Evolutionary conservation across 1,140 invertebrate genomes (phyloP).

Genomic region (Elymnias hypermnestra): DNA sequence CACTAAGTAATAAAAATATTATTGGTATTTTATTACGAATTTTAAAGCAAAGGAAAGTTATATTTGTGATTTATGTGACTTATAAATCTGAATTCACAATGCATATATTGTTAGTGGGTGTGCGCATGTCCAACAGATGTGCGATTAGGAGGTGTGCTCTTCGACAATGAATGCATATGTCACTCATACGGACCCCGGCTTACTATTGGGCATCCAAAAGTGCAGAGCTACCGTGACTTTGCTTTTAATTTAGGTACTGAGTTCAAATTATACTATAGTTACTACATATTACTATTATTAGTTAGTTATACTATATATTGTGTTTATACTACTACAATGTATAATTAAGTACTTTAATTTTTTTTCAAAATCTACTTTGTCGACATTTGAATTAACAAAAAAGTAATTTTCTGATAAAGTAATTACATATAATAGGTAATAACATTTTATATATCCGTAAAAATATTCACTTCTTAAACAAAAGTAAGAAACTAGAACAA

Average conservation of each 20-base stretch:
- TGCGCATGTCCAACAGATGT: constrained; percentile 54
- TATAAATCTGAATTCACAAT: constrained; percentile 38
- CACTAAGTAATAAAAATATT: too few relatives aligned
- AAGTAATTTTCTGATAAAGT: too few relatives aligned
- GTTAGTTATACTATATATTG: background rate
- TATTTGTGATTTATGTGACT: constrained; percentile 20
- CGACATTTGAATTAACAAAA: too few relatives aligned
- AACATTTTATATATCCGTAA: too few relatives aligned
- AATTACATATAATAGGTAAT: too few relatives aligned
- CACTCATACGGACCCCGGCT: constrained; percentile 19
- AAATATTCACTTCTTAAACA: too few relatives aligned
- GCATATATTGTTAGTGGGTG: constrained; percentile 41
- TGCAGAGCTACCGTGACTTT: constrained; percentile 45
- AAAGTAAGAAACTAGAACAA: too few relatives aligned
- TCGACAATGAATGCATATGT: constrained; percentile 53
- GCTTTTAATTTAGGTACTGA: constrained; percentile 8
- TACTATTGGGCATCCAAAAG: constrained; percentile 50
- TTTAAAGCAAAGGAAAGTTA: too few relatives aligned
- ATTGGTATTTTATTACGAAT: too few relatives aligned
- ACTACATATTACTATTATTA: background rate
- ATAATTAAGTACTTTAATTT: too few relatives aligned
- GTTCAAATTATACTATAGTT: background rate
- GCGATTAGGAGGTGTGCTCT: constrained; percentile 32
- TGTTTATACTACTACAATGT: too few relatives aligned
- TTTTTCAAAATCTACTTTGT: too few relatives aligned